Evolutionary conservation across 2,797 vertebrate species (phyloP).

Genomic region (Leptatherina wallacei): DNA sequence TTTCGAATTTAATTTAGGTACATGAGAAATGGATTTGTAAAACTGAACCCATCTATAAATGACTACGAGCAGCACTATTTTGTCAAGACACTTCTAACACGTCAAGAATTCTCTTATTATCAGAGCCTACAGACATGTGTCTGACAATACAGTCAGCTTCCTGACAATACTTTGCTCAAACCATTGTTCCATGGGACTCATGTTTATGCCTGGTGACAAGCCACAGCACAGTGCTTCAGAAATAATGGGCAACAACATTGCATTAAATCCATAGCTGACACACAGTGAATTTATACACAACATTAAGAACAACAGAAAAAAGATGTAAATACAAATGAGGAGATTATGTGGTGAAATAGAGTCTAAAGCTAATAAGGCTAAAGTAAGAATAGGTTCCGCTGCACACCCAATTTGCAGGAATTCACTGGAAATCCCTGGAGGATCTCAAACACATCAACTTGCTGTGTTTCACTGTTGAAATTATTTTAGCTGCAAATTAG

Average conservation of each 20-base stretch:
- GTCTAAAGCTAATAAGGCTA: constrained; percentile 17
- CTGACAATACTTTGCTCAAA: neutral
- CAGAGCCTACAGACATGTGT: neutral
- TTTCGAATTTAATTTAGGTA: neutral
- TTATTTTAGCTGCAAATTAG: constrained; percentile 29
- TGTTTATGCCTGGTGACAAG: neutral
- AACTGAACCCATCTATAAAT: neutral
- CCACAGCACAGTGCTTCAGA: neutral
- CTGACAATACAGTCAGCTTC: constrained; percentile 3
- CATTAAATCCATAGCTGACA: constrained; percentile 22
- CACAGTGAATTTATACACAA: constrained; percentile 5
- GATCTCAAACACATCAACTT: constrained; percentile 14
- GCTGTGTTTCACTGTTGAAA: constrained; percentile 17
- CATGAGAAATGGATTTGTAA: neutral
- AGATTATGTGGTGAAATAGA: constrained; percentile 24
- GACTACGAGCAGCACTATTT: neutral
- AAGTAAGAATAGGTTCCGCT: constrained; percentile 8
- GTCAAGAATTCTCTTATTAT: neutral
- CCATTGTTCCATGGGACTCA: neutral
- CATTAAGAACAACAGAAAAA: constrained; percentile 2
- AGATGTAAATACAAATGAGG: constrained; percentile 10
- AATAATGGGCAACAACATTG: neutral
- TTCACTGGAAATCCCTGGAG: constrained; percentile 19
- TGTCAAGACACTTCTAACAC: neutral
- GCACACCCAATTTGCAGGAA: constrained; percentile 14